phyloP scores from a whole-genome alignment of 2,113 vertebrate genomes.

The Geothlypis trichas region DNA sequence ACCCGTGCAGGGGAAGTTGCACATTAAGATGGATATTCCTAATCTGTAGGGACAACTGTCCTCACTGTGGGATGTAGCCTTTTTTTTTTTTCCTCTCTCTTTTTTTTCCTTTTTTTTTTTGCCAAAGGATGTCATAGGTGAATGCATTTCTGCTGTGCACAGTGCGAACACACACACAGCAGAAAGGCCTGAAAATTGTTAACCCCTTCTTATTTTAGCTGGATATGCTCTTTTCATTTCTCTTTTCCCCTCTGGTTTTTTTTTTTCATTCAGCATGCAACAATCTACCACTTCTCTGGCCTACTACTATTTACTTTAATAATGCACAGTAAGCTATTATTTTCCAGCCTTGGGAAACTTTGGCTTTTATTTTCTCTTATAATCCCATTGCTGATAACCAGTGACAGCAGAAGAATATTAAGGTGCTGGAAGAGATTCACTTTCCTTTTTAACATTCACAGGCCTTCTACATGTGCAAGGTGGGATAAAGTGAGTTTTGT shows the following conservation, averaged over 20 bases:
- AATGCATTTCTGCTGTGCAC: constrained; percentile 50
- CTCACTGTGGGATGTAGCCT: constrained; percentile 46
- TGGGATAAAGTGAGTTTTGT: background rate
- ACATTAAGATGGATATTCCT: constrained; percentile 75
- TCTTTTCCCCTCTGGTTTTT: background rate
- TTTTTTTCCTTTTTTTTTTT: background rate
- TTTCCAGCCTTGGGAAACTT: constrained; percentile 31
- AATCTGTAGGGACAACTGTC: constrained; percentile 67
- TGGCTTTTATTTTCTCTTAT: constrained; percentile 40
- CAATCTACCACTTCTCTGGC: background rate
- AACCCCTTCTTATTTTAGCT: constrained; percentile 41
- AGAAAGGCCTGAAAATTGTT: constrained; percentile 40
- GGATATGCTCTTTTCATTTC: background rate
- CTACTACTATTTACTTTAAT: constrained; percentile 26
- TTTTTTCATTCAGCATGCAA: background rate
- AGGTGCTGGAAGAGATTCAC: background rate
- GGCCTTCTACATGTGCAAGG: background rate
- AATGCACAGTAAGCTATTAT: constrained; percentile 27
- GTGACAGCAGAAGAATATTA: background rate
- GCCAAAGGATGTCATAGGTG: constrained; percentile 68
- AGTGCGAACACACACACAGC: constrained; percentile 37
- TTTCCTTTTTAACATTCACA: background rate
- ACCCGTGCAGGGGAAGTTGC: constrained; percentile 76
- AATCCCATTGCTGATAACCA: constrained; percentile 12
- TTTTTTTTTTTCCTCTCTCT: background rate